Percentiles rank a stretch among this genome's conserved stretches.
phyloP scores from a whole-genome alignment of 2,113 vertebrate genomes.

The Lepisosteus osseus region DNA sequence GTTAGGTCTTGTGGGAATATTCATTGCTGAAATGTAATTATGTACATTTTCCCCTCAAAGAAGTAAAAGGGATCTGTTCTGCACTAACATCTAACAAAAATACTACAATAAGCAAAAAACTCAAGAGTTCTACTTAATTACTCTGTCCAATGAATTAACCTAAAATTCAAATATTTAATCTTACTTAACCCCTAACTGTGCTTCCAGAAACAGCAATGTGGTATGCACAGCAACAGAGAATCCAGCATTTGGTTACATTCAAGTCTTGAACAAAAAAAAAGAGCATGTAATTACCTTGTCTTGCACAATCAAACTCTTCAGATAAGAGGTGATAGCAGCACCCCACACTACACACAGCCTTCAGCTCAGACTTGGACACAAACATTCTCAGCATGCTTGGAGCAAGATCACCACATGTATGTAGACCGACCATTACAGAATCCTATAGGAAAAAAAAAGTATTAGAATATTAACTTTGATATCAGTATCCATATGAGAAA shows the following conservation, averaged over 20 bases:
- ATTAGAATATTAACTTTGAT: background rate
- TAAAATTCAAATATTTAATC: slow-evolving; percentile 14
- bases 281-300: slow-evolving; percentile 60
- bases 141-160: no score
- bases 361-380: slow-evolving; percentile 77
- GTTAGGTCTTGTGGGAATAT: slow-evolving; percentile 22
- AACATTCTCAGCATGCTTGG: slow-evolving; percentile 81
- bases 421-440: slow-evolving; percentile 87
- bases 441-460: slow-evolving; percentile 61
- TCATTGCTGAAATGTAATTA: slow-evolving; percentile 36
- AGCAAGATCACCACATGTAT: slow-evolving; percentile 94
- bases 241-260: no score
- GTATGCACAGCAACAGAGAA: no score
- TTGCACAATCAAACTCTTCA: slow-evolving; percentile 80
- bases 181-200: background rate
- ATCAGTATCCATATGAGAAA: background rate
- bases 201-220: no score
- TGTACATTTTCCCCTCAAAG: slow-evolving; percentile 27
- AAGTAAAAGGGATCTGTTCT: slow-evolving; percentile 19
- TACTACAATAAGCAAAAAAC: background rate
- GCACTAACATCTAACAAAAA: slow-evolving; percentile 6
- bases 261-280: slow-evolving; percentile 27
- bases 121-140: background rate
- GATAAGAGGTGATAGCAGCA: slow-evolving; percentile 95
- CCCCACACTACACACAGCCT: slow-evolving; percentile 86